A percentile compares a stretch with the other conserved stretches of the same genome.
phyloP scores from a whole-genome alignment of 2,888 invertebrate genomes.

The Drosophila limbata region DNA sequence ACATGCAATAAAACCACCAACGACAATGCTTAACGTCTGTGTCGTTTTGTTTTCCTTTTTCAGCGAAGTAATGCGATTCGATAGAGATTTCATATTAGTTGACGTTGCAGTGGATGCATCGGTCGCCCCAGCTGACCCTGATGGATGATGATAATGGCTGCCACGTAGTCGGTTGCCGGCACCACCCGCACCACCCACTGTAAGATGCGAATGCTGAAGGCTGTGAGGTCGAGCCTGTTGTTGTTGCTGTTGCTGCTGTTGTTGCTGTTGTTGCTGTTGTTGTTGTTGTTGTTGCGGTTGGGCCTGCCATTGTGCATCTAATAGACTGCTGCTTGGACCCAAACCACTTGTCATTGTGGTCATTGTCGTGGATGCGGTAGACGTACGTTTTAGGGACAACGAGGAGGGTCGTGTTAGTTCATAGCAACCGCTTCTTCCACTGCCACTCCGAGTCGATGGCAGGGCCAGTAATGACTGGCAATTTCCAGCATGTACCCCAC shows the following conservation, averaged over 20 bases:
- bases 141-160: constrained; percentile 65
- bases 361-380: constrained; percentile 80
- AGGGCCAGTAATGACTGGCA: constrained; percentile 77
- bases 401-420: constrained; percentile 82
- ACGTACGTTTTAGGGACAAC: constrained; percentile 78
- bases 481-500: constrained; percentile 47
- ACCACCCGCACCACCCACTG: constrained; percentile 30
- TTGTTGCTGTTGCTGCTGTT: background rate
- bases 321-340: constrained; percentile 68
- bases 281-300: constrained; percentile 37
- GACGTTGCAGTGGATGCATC: constrained; percentile 33
- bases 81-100: constrained; percentile 83
- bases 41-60: constrained; percentile 95
- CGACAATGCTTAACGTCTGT: constrained; percentile 93
- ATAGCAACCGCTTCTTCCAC: constrained; percentile 74
- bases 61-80: constrained; percentile 88
- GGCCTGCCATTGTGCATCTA: constrained; percentile 73
- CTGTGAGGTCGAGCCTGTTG: constrained; percentile 51
- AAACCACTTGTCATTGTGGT: constrained; percentile 80
- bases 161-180: constrained; percentile 48
- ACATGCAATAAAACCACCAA: constrained; percentile 94
- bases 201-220: constrained; percentile 71
- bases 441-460: constrained; percentile 49
- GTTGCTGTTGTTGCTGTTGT: constrained; percentile 23
- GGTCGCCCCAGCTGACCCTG: constrained; percentile 9